Evolutionary conservation across 2,888 invertebrate species (phyloP), one percentile per base, ranked within the genome.

Genomic region (Drosophila gaucha): DNA sequence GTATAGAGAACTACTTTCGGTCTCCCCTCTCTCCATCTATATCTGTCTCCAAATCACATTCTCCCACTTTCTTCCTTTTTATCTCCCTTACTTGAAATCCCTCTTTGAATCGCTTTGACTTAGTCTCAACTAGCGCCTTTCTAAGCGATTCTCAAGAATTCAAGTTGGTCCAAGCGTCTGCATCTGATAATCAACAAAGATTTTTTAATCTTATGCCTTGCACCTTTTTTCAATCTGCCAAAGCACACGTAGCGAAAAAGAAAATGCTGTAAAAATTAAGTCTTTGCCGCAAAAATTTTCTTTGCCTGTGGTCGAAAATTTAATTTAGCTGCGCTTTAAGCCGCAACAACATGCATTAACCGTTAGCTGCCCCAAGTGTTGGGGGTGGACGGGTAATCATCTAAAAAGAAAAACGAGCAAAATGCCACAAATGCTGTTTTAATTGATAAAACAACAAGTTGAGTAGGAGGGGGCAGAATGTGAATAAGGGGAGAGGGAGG

Each of bases 401-500:
- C 4, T 26, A 26, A 26, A 6, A 10, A n/a, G 4, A 14, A 9
- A 9, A 24, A 36, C 24, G 30, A 71, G 66, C 74, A 64, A 64
- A 59, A 73, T 55, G 36, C 59, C 58, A 60, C 33, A 59, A 74
- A 74, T 74, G 69, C 28, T 58, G 50, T 74, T 74, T 80, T 80
- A 80, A 80, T 80, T 80, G 85, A 84, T 84, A 76, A 80, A 68
- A 50, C 54, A 60, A 51, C 38, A 41, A 12, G 18, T 33, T 2
- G 0, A 2, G 22, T 9, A 8, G 14, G 33, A 2, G 22, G 31
- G 1, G 6, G 22, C 6, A n/a, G 14, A 9, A n/a, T 18, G 12
- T 1, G 3, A 1, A 0, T 3, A 22, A 2, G 9, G 24, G 14
- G 1, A 1, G 12, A 12, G 10, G 0, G 24, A 3, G 8, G 4